Evolutionary conservation across 2,888 invertebrate species (phyloP).

Genomic region (Tetragonula carbonaria): DNA sequence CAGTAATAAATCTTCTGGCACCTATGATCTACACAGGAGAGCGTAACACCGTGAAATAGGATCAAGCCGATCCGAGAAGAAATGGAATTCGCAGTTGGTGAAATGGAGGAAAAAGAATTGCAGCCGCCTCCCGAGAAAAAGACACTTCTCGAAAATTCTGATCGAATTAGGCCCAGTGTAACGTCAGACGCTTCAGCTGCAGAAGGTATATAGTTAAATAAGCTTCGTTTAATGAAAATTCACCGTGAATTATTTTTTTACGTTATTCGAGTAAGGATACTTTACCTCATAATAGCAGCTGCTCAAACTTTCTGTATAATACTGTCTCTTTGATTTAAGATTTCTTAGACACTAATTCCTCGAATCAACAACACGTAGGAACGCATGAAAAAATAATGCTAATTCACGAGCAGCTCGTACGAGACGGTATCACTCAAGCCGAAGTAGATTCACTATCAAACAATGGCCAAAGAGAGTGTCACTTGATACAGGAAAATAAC

Average conservation of each 20-base stretch:
- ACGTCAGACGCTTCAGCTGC: not conserved
- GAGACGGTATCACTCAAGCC: not conserved
- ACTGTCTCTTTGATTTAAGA: not conserved
- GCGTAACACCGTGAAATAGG: slow-evolving; percentile 32
- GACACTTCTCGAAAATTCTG: not conserved
- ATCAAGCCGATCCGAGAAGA: slow-evolving; percentile 6
- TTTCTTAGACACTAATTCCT: slow-evolving; percentile 11
- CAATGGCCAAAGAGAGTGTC: not conserved
- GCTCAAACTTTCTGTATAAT: not conserved
- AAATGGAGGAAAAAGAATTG: slow-evolving; percentile 55
- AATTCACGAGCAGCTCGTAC: slow-evolving; percentile 1
- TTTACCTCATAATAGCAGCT: not conserved
- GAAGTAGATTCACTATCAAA: slow-evolving; percentile 28
- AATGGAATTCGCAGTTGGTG: slow-evolving; percentile 28
- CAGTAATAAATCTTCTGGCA: not conserved
- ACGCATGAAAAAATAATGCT: not conserved
- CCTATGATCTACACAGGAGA: slow-evolving; percentile 3
- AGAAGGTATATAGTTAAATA: slow-evolving; percentile 42
- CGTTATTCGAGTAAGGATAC: not conserved
- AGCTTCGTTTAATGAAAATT: not conserved
- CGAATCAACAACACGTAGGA: not conserved
- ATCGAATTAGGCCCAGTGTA: slow-evolving; percentile 9
- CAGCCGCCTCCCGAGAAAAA: slow-evolving; percentile 7
- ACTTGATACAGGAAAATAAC: not conserved
- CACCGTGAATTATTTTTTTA: not conserved